Base-by-base conservation (phyloP, 2,113 vertebrate species). In the Anarrhichthys ocellatus region DNA sequence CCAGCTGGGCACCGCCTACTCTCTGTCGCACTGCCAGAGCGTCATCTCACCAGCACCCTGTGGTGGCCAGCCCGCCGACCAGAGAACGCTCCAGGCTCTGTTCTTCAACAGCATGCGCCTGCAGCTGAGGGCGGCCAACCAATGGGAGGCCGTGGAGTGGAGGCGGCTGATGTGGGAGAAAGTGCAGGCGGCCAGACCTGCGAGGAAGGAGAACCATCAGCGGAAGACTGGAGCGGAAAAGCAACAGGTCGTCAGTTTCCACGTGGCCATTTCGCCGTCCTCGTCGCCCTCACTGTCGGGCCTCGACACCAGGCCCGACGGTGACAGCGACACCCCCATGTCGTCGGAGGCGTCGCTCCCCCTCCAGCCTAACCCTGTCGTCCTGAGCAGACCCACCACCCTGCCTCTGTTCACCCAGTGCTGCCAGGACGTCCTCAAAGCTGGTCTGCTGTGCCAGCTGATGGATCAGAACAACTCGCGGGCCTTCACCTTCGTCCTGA, bases 91-190 rank as follows among this genome's bases (percentile, higher is more conserved):
- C 40, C 96, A 98, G 20, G 90, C 96, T 1, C 87, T 99, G 50
- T 95, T 99, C 83, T 97, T 96, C 78, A 97, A 98, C 89, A 96
- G 95, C 91, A 97, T 96, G 0, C 96, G 95, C 14, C 93, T 99
- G 6, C 97, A 98, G 86, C 93, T 99, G 59, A 97, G 96, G 74
- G 96, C 96, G 0, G 89, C 95, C 83, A 97, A 94, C 38, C 95
- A 97, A 0, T 96, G 97, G 97, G 98, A 99, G 82, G 97, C 97
- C 64, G 83, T 96, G 91, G 97, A 99, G 83, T 99, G 98, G 98
- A 96, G 96, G 1, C 94, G 95, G 84, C 94, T 97, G 59, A 96
- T 99, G n/a, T 98, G 96, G 97, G 96, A 98, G 85, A 96, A 87
- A 0, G 96, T 97, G 27, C 96, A 95, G 38, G 92, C 95, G 0